A percentile compares a stretch with the other conserved stretches of the same genome.
phyloP scores from a whole-genome alignment of 2,888 invertebrate species.

The Horisme vitalbata region DNA sequence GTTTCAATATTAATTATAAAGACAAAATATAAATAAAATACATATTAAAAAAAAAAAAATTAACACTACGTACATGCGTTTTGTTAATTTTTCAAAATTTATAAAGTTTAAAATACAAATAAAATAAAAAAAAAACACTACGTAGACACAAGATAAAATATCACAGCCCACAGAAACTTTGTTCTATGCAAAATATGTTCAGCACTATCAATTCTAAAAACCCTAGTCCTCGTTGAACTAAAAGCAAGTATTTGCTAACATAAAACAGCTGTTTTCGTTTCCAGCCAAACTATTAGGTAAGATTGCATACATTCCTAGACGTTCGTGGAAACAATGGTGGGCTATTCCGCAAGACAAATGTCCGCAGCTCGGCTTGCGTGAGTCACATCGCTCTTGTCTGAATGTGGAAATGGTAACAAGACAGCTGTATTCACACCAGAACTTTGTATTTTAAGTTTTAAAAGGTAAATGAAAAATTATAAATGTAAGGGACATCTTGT shows the following conservation, averaged over 20 bases:
- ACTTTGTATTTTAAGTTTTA: background rate
- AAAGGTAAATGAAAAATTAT: background rate
- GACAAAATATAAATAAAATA: no score
- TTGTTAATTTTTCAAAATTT: no score
- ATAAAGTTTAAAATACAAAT: no score
- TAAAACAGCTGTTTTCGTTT: slow-evolving; percentile 28
- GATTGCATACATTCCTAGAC: slow-evolving; percentile 30
- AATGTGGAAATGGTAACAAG: slow-evolving; percentile 18
- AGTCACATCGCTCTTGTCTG: slow-evolving; percentile 18
- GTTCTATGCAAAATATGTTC: background rate
- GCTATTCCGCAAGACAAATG: slow-evolving; percentile 31
- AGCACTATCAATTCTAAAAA: no score
- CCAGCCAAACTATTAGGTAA: slow-evolving; percentile 29
- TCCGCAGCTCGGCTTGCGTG: slow-evolving; percentile 16
- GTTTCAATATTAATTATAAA: no score
- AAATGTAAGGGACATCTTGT: no score
- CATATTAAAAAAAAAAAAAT: no score
- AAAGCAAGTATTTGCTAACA: slow-evolving; percentile 13
- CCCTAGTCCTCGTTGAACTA: slow-evolving; percentile 10
- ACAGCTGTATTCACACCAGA: slow-evolving; percentile 7
- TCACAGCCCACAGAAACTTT: no score
- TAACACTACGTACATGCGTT: no score
- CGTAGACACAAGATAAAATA: no score
- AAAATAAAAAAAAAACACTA: no score
- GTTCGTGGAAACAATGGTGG: slow-evolving; percentile 23